Conservation (phyloP, 2,113 vertebrate genomes). For the Accipiter virgatus region DNA sequence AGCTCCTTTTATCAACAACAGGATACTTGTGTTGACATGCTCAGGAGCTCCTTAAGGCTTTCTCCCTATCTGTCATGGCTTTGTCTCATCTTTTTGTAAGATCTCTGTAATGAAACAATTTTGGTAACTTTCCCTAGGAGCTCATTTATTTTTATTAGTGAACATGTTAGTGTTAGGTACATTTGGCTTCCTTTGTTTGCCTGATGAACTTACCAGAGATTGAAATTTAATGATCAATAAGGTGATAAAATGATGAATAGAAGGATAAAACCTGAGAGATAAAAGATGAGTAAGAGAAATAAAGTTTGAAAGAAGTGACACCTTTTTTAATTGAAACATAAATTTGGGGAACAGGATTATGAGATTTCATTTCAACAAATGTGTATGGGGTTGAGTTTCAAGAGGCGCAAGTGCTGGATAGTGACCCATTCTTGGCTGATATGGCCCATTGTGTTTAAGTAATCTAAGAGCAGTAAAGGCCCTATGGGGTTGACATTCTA, state of each 20-base stretch:
- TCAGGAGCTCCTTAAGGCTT: not conserved
- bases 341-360: conserved; percentile 58
- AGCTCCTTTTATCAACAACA: not conserved
- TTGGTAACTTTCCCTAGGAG: conserved; percentile 17
- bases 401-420: not conserved
- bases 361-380: conserved; percentile 57
- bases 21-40: not conserved
- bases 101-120: not conserved
- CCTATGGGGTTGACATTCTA: not conserved
- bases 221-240: conserved; percentile 46
- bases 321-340: conserved; percentile 63
- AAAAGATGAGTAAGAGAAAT: conserved; percentile 51
- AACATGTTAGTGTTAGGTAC: not conserved
- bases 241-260: conserved; percentile 43
- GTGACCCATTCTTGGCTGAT: not conserved
- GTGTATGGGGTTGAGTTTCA: not conserved
- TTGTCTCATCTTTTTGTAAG: not conserved
- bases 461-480: not conserved
- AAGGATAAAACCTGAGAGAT: conserved; percentile 31
- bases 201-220: not conserved
- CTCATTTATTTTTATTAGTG: conserved; percentile 36
- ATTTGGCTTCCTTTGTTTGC: conserved; percentile 7
- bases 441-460: not conserved
- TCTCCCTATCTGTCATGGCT: not conserved
- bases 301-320: conserved; percentile 32